Evolutionary conservation across 2,888 invertebrate genomes (phyloP), one percentile per base, ranked within the genome.

Genomic region (Agrotis puta): DNA sequence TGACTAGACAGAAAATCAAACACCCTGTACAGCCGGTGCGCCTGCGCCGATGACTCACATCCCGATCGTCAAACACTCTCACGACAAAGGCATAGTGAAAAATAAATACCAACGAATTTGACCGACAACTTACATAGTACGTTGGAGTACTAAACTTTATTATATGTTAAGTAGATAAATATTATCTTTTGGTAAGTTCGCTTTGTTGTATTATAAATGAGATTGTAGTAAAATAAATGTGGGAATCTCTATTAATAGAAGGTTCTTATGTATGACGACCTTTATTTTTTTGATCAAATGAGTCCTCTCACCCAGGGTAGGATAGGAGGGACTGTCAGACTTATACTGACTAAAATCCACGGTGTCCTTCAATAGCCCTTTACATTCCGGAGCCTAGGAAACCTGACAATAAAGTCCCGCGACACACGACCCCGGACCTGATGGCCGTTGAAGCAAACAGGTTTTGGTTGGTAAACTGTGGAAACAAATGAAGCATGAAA

Each of bases 11-110:
- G 9, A 24, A 65, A 69, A 63, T 64, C 33, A 63, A 90, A 77
- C 93, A 92, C 0, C 87, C 92, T 92, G 86, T 93, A 89, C 48
- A 66, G 5, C 64, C 33, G 79, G 76, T 91, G 93, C 93, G 93
- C 91, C 85, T 67, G 91, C 94, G 92, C 92, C 87, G 90, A 91
- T 95, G 95, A 95, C 86, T 95, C 95, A 95, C 85, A 85, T 86
- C 85, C 86, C 89, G 91, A 94, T 92, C 94, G 93, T 92, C 94
- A 94, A 94, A 95, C 94, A 93, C 93, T 92, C 91, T 92, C 94
- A 93, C 94, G 94, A 94, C 94, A 93, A 92, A 92, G 90, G 90
- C 88, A 91, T 91, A 93, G 90, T 88, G 90, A 91, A 92, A 92
- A 92, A 92, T 91, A 89, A 90, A 91, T 82, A 85, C 82, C 87